Evolutionary conservation across 1,140 invertebrate species (phyloP).

Genomic region (Portunus trituberculatus): DNA sequence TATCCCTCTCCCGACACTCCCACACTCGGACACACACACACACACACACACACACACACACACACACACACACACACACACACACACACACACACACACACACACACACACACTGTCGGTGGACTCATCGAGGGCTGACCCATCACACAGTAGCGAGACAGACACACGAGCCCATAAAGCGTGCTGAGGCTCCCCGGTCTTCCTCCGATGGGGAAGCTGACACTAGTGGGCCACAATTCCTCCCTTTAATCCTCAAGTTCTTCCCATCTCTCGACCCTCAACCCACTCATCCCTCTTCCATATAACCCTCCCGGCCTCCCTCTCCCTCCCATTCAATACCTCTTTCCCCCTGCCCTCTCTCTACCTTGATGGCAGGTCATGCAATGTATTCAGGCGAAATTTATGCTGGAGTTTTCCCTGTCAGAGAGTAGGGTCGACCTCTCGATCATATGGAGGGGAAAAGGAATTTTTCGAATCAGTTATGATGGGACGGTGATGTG

Average conservation of each 20-base stretch:
- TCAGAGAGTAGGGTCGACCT: slow-evolving; percentile 16
- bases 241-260: background rate
- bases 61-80: background rate
- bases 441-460: slow-evolving; percentile 18
- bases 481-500: slow-evolving; percentile 20
- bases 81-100: too few species aligned
- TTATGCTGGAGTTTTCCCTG: slow-evolving; percentile 21
- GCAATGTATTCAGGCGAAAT: background rate
- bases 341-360: background rate
- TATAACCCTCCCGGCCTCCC: background rate
- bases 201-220: background rate
- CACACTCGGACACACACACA: background rate
- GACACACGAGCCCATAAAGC: background rate
- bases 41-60: slow-evolving; percentile 11
- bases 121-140: background rate
- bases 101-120: too few species aligned
- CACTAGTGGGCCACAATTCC: background rate
- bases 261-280: background rate
- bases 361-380: slow-evolving; percentile 18
- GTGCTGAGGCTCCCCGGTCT: background rate
- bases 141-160: background rate
- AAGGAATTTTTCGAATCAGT: slow-evolving; percentile 15
- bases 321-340: slow-evolving; percentile 18
- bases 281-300: background rate
- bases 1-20: background rate